phyloP scores from a whole-genome alignment of 2,113 vertebrate genomes.

The Acrocephalus kingi region DNA sequence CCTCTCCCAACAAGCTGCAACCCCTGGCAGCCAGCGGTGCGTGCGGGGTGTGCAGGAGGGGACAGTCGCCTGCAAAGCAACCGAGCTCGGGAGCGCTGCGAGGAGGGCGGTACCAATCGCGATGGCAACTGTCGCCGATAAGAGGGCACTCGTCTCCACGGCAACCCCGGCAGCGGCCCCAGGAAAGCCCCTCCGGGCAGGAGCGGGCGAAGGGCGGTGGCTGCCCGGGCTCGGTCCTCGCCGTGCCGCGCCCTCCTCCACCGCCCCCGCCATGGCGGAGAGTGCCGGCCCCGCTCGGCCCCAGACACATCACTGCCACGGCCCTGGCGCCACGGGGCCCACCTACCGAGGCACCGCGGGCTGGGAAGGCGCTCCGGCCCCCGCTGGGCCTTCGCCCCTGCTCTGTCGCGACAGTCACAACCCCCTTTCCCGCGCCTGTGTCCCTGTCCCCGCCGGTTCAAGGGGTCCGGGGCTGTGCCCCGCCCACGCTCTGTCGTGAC shows the following conservation, averaged over 20 bases:
- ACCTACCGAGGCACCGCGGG: not conserved
- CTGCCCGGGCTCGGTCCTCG: not conserved
- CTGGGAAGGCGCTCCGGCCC: not conserved
- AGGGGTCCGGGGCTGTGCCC: no score
- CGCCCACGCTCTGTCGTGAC: not conserved
- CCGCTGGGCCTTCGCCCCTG: not conserved
- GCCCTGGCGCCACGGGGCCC: not conserved
- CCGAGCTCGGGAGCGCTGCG: not conserved
- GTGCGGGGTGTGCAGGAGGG: not conserved
- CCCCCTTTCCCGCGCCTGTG: not conserved
- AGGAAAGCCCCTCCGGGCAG: not conserved
- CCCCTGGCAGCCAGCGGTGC: not conserved
- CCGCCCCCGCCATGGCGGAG: not conserved
- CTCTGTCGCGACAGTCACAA: not conserved
- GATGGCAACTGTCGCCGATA: not conserved
- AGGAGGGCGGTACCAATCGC: not conserved
- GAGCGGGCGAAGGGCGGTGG: not conserved
- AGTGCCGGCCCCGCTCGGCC: not conserved
- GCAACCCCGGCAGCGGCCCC: not conserved
- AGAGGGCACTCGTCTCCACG: not conserved
- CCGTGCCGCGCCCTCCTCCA: not conserved
- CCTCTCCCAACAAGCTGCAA: not conserved
- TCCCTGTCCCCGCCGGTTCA: no score
- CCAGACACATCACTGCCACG: not conserved
- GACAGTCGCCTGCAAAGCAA: not conserved